Base-by-base conservation (phyloP, 2,797 vertebrate species). In the Yasuhikotakia modesta region DNA sequence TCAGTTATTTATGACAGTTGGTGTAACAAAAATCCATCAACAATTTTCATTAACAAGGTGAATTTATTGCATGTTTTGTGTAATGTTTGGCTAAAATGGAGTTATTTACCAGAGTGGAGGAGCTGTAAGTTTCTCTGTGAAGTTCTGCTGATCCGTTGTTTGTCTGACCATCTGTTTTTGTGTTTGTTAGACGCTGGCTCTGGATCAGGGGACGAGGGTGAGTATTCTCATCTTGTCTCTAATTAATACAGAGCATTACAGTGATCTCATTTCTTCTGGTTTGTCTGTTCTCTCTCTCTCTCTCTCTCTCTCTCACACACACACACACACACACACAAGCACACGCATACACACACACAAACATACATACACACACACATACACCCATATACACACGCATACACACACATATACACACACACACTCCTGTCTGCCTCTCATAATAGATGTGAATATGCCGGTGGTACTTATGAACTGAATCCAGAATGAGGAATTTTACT, bases 131-230 rank as follows among this genome's bases (percentile, higher is more conserved):
- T 19, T 7, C 35, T 50, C 14, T 17, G 13, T 53, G 46, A 4
- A 22, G n/a, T n/a, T 22, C 11, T 55, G 13, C 53, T 21, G 19
- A 55, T 55, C 12, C 61, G 35, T 61, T 61, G n/a, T 64, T 17
- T 77, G 46, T n/a, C 73, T 71, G 21, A 73, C 35, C 48, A 4
- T 60, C 67, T 76, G 21, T 80, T 68, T 72, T 79, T 61, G 16
- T 72, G 22, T 11, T 79, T 76, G 58, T 19, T 73, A 84, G 82
- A 84, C 63, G 50, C 72, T 81, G 82, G 79, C 63, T 84, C 82
- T 52, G 82, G 82, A 70, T 84, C 82, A n/a, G 82, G 82, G 58
- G 79, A 84, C 76, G 69, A 75, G 43, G 68, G 79, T 81, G 64
- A 81, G 79, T 78, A 72, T 78, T 61, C 61, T 58, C 65, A 60